Conservation (phyloP, 1,140 invertebrate genomes). For the Proales similis region DNA sequence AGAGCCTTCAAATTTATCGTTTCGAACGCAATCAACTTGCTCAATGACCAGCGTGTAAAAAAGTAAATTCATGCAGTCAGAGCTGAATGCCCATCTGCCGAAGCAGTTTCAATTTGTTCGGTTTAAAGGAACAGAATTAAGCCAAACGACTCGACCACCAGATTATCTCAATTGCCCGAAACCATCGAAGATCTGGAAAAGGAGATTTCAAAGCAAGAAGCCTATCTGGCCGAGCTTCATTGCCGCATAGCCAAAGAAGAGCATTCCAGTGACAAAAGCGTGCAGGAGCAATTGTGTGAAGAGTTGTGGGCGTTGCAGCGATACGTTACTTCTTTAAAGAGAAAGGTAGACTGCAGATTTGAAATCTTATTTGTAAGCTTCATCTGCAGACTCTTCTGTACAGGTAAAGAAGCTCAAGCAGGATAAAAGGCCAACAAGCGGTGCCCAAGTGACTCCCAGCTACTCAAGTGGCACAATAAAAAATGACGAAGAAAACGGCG, state of each 20-base stretch:
- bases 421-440: slow-evolving; percentile 29
- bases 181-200: slow-evolving; percentile 12
- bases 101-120: slow-evolving; percentile 1
- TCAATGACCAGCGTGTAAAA: slow-evolving; percentile 21
- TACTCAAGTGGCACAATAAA: not conserved
- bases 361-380: no score
- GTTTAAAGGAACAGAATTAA: not conserved
- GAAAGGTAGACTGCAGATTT: slow-evolving; percentile 35
- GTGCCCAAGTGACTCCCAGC: not conserved
- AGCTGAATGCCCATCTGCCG: not conserved
- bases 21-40: not conserved
- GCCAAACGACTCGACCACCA: not conserved
- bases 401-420: slow-evolving; percentile 10
- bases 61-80: no score
- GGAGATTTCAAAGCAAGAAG: slow-evolving; percentile 32
- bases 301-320: slow-evolving; percentile 32
- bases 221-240: slow-evolving; percentile 30
- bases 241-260: slow-evolving; percentile 29
- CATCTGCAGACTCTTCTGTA: no score
- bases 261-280: slow-evolving; percentile 12
- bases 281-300: slow-evolving; percentile 27
- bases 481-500: not conserved
- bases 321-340: slow-evolving; percentile 26
- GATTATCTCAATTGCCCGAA: not conserved
- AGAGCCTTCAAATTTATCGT: slow-evolving; percentile 32